Evolutionary conservation across 2,888 invertebrate genomes (phyloP).

Genomic region (Heliconius sara): DNA sequence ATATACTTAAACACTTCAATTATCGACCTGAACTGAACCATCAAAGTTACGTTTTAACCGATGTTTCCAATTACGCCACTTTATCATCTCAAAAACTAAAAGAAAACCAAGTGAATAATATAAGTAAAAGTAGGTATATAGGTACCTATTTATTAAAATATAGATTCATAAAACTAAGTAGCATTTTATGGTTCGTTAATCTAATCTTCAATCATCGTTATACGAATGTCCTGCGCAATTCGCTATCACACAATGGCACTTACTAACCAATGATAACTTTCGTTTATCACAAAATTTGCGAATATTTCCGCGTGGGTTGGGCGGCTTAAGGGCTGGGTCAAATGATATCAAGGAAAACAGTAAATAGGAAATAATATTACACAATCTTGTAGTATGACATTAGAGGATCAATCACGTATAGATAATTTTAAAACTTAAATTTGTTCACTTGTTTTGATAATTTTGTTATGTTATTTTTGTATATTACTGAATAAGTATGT

Average conservation of each 20-base stretch:
- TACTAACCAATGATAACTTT: slow-evolving; percentile 45
- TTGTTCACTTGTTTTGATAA: not conserved
- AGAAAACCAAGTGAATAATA: not conserved
- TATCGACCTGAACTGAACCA: not conserved
- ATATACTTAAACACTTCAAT: not conserved
- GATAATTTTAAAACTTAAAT: slow-evolving; percentile 22
- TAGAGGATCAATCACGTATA: slow-evolving; percentile 29
- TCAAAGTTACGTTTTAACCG: not conserved
- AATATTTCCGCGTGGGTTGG: slow-evolving; percentile 51
- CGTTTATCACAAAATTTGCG: slow-evolving; percentile 49
- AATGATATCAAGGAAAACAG: slow-evolving; percentile 31
- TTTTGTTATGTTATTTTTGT: not conserved
- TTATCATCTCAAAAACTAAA: not conserved
- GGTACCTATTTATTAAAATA: not conserved
- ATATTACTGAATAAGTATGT: not conserved
- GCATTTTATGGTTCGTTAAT: slow-evolving; percentile 29
- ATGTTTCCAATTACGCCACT: not conserved
- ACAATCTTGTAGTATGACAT: slow-evolving; percentile 31
- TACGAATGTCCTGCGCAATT: slow-evolving; percentile 31
- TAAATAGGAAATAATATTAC: slow-evolving; percentile 26
- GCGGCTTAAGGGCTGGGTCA: slow-evolving; percentile 44
- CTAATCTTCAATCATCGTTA: slow-evolving; percentile 34
- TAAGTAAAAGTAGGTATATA: not conserved
- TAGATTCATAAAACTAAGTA: not conserved
- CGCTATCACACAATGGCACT: slow-evolving; percentile 42